Evolutionary conservation across 2,113 vertebrate species (phyloP).

Genomic region (Hippolais icterina): DNA sequence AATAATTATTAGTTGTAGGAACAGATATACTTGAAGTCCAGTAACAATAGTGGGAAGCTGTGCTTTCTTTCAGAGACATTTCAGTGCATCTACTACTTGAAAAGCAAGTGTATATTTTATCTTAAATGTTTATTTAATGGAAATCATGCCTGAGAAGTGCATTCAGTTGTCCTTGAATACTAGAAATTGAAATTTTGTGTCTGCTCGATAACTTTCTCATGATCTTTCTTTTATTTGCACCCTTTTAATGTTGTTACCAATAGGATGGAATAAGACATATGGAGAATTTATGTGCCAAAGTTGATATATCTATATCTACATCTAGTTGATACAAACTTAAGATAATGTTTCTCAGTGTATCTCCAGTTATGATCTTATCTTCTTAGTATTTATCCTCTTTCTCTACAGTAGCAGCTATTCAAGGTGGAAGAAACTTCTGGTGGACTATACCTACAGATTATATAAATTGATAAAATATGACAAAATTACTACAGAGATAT

Average conservation of each 20-base stretch:
- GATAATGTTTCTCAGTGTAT: neutral
- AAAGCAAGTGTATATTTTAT: neutral
- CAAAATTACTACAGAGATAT: neutral
- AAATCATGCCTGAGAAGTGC: neutral
- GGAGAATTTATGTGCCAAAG: neutral
- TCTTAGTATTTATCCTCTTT: neutral
- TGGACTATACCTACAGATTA: neutral
- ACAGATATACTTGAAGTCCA: neutral
- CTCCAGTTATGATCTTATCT: neutral
- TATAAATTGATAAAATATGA: neutral
- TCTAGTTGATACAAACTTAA: neutral
- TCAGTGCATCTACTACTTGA: neutral
- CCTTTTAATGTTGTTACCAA: neutral
- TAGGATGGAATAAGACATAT: neutral
- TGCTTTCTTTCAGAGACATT: neutral
- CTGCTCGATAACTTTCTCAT: neutral
- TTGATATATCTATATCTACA: too few relatives aligned
- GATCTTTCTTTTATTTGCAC: neutral
- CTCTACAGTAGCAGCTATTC: neutral
- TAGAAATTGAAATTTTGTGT: neutral
- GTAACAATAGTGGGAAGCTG: neutral
- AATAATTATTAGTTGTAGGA: slow-evolving; percentile 54
- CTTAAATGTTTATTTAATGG: neutral
- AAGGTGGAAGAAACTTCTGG: neutral
- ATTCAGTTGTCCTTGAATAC: neutral